Base-by-base conservation (phyloP, 2,888 invertebrate species). In the Pseudoips prasinana region DNA sequence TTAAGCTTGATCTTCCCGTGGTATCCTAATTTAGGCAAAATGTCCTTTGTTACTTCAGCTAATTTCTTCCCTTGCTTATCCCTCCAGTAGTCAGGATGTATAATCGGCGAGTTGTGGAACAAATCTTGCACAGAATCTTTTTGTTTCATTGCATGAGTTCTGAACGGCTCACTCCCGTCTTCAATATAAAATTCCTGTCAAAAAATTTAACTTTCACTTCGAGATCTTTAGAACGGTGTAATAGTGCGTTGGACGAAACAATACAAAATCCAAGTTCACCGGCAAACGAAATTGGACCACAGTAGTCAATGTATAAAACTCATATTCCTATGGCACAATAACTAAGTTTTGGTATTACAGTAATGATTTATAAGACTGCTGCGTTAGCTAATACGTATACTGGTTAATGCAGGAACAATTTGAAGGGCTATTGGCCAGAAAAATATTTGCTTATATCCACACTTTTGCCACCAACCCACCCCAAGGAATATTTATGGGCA, bases 201-300 rank as follows among this genome's bases (percentile, higher is more conserved):
- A 85, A 73, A 73, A 82, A 83, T 42, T 49, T 63, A 58, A 64
- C 52, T 58, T 57, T 67, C 56, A 70, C 52, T 53, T 49, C 45
- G 35, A 38, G 50, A 36, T 44, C 26, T 29, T 40, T 27, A 37
- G 38, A 34, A 33, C 35, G 40, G 48, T 40, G 47, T 42, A 46
- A 55, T 57, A 80, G 82, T 84, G 86, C 85, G 84, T 80, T 84
- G 67, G 84, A 85, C 84, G 82, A 82, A 80, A 53, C 40, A 5
- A n/a, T n/a, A n/a, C n/a, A n/a, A n/a, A n/a, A n/a, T 32, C 25
- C 40, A 26, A 33, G 30, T 39, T n/a, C n/a, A n/a, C n/a, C n/a
- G n/a, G n/a, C n/a, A n/a, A n/a, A n/a, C n/a, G n/a, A n/a, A n/a
- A n/a, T n/a, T n/a, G n/a, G n/a, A n/a, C n/a, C n/a, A n/a, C n/a